Evolutionary conservation across 1,140 invertebrate species (phyloP).

Genomic region (Patella vulgata): DNA sequence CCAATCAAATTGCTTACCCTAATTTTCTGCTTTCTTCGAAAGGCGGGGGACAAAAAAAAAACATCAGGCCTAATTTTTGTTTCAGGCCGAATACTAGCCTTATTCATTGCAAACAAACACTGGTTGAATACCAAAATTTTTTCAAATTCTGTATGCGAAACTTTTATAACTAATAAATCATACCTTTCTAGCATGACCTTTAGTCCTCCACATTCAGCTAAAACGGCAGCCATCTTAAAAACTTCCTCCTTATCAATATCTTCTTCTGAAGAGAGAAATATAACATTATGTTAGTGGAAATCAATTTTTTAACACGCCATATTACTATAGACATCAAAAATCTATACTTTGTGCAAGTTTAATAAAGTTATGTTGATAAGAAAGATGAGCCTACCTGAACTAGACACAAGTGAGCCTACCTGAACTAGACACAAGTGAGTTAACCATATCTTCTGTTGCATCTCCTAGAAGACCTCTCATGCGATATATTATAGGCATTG

Average conservation of each 20-base stretch:
- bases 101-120: too few species aligned
- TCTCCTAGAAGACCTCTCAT: conserved; percentile 97
- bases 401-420: conserved; percentile 78
- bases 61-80: too few species aligned
- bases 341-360: not conserved
- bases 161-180: too few species aligned
- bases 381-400: conserved; percentile 69
- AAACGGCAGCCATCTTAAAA: conserved; percentile 82
- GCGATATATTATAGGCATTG: conserved; percentile 98
- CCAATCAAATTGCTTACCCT: too few species aligned
- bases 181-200: conserved; percentile 73
- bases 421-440: conserved; percentile 88
- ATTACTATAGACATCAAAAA: not conserved
- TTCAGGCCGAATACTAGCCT: too few species aligned
- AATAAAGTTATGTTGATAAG: not conserved
- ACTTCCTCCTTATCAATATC: conserved; percentile 94
- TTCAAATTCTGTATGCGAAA: too few species aligned
- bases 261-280: conserved; percentile 71
- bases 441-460: conserved; percentile 98
- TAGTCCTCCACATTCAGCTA: conserved; percentile 87
- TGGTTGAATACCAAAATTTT: too few species aligned
- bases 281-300: too few species aligned
- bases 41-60: too few species aligned
- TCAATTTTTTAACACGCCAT: not conserved
- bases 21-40: too few species aligned